Conservation (phyloP, 2,113 vertebrate genomes). For the Actinemys pallida region DNA sequence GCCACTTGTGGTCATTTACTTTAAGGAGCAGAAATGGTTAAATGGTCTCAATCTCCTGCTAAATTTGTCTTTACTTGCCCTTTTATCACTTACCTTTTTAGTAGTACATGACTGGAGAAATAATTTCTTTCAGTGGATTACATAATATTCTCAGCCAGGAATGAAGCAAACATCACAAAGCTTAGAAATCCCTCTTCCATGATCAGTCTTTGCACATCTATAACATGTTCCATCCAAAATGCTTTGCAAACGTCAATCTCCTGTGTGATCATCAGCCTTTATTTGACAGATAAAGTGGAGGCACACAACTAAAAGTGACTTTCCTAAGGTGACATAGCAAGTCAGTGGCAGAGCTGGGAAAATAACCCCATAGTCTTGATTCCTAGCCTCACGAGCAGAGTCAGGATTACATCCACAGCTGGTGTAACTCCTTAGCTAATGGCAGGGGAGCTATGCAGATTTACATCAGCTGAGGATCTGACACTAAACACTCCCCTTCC, state of each 20-base stretch:
- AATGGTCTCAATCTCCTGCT: background rate
- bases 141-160: background rate
- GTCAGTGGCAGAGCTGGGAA: background rate
- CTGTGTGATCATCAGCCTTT: background rate
- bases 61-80: background rate
- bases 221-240: background rate
- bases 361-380: background rate
- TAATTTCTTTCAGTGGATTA: background rate
- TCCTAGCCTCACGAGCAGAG: background rate
- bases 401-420: background rate
- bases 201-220: constrained; percentile 45
- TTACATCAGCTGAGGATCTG: background rate
- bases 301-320: background rate
- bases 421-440: background rate
- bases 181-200: background rate
- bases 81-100: background rate
- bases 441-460: background rate
- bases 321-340: background rate
- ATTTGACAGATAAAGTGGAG: background rate
- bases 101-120: background rate
- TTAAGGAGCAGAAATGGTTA: background rate
- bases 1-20: background rate
- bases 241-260: constrained; percentile 13
- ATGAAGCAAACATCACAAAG: background rate
- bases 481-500: background rate